Percentiles rank a stretch among this genome's conserved stretches.
Evolutionary conservation across 2,888 invertebrate species (phyloP).

Genomic region (Molanna angustata): DNA sequence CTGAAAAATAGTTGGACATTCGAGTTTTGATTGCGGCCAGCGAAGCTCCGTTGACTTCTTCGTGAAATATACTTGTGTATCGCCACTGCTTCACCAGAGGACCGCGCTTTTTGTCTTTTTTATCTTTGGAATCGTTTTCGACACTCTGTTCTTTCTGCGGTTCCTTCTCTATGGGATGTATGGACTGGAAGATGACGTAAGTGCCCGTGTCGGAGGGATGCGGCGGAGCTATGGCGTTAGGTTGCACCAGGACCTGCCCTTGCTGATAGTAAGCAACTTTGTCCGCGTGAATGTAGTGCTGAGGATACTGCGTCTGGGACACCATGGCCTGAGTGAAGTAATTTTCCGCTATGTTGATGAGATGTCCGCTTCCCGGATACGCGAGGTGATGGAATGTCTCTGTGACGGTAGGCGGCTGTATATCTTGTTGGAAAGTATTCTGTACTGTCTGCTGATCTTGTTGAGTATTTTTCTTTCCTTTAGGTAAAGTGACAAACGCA

Average conservation of each 20-base stretch:
- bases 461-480: conserved; percentile 41
- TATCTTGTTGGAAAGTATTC: conserved; percentile 20
- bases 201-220: conserved; percentile 42
- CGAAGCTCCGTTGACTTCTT: conserved; percentile 55
- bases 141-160: conserved; percentile 34
- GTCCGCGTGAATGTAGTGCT: conserved; percentile 45
- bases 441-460: conserved; percentile 13
- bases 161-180: conserved; percentile 5
- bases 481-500: conserved; percentile 50
- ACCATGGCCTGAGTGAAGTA: conserved; percentile 43
- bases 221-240: conserved; percentile 42
- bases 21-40: conserved; percentile 54
- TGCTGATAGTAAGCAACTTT: conserved; percentile 46
- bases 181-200: conserved; percentile 26
- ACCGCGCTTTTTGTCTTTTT: conserved; percentile 47
- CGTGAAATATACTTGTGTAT: conserved; percentile 57
- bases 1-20: conserved; percentile 51
- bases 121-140: conserved; percentile 36
- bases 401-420: conserved; percentile 28
- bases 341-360: conserved; percentile 52
- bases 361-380: conserved; percentile 51
- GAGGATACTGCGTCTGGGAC: conserved; percentile 21
- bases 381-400: conserved; percentile 37
- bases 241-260: conserved; percentile 27
- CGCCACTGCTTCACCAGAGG: conserved; percentile 56